Evolutionary conservation across 2,797 vertebrate species (phyloP), one percentile per base, ranked within the genome.

Genomic region (Myotis findleyi): DNA sequence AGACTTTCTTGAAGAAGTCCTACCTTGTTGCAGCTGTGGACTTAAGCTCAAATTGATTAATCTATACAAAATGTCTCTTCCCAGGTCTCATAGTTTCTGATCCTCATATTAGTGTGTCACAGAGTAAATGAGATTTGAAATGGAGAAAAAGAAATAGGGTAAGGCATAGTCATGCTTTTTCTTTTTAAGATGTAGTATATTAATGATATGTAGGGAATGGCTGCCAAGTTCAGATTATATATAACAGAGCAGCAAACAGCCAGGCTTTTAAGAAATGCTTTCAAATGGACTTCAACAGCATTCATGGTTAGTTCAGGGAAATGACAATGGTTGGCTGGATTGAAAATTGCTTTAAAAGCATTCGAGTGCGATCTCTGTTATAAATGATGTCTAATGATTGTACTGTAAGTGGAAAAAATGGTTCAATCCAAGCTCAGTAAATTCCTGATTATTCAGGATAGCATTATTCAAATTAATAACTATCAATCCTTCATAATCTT

Each of bases 271-370:
- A 53, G 33, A 87, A 93, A 89, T 85, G 51, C 36, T 87, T 87
- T 88, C 62, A 88, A 83, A 91, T 79, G 57, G 25, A 91, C 53
- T 83, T 55, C 9, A 30, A 76, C 30, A 57, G 44, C n/a, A 79
- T 84, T 79, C 44, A 76, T 41, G 12, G 55, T 66, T 84, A 77
- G 9, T 84, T 89, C 83, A 72, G 64, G 47, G n/a, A 91, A 94
- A 87, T 47, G 25, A 47, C 21, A 84, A 64, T 23, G 4, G 12
- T 33, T 77, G 47, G 5, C 83, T 41, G 62, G 44, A 83, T 41
- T 71, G 47, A 66, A 91, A 95, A 23, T 62, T 6, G 33, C 83
- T 94, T 91, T 88, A 55, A 94, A 94, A 94, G 36, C 12, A 84
- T n/a, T 84, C 36, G 7, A 87, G 8, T 82, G 36, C 82, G 64